These are phyloP conservation scores for Heloderma charlesbogerti DNA, from an alignment of 2,113 vertebrate genomes.

Conservation along the genomic window DNA sequence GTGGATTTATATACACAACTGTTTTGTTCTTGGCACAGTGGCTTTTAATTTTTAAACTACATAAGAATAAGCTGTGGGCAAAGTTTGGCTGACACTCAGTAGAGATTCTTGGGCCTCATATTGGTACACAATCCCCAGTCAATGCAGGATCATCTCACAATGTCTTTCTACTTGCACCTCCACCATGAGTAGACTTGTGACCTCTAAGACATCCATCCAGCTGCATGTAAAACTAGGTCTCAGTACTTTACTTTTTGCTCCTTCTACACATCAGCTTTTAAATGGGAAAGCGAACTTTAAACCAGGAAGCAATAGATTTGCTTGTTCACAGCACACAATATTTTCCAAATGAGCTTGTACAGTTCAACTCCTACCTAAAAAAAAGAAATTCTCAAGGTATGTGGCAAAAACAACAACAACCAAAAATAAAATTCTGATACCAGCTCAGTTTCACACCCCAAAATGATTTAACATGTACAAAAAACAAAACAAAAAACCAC, in stretches of 20 bases:
- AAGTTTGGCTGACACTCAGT: not conserved
- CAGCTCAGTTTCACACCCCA: not conserved
- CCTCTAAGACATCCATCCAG: not conserved
- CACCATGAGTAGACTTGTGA: no score
- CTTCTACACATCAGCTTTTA: not conserved
- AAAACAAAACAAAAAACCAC: not conserved
- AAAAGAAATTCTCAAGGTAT: not conserved
- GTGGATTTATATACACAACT: not conserved
- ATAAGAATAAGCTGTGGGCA: not conserved
- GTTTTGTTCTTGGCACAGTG: not conserved
- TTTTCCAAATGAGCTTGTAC: not conserved
- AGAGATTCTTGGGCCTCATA: not conserved
- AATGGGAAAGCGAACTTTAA: not conserved
- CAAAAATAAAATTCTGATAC: not conserved
- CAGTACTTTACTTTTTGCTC: not conserved
- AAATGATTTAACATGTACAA: not conserved
- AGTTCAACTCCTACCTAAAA: constrained; percentile 6
- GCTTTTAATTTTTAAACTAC: not conserved
- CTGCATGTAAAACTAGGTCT: not conserved
- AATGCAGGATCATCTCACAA: no score
- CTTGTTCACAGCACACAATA: not conserved
- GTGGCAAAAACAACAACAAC: fast-evolving
- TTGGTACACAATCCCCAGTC: no score
- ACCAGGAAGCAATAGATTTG: not conserved
- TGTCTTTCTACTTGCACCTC: no score